Evolutionary conservation across 2,888 invertebrate species (phyloP).

Genomic region (Diadegma fenestrale): DNA sequence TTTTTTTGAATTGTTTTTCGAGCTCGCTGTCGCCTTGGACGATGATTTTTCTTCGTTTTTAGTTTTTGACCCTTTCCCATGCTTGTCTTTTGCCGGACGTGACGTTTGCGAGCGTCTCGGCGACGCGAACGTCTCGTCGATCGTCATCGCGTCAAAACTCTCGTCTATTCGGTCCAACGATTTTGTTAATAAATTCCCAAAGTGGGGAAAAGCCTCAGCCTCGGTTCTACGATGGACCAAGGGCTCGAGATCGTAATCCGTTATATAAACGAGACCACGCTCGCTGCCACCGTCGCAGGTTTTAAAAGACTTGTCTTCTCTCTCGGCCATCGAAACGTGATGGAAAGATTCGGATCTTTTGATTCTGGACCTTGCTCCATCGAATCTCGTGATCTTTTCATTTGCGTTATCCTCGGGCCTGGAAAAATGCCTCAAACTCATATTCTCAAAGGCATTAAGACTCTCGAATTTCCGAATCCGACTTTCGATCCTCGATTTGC

Average conservation of each 20-base stretch:
- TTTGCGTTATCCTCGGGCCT: constrained; percentile 59
- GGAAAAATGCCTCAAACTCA: constrained; percentile 75
- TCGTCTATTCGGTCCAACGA: constrained; percentile 92
- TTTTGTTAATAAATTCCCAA: constrained; percentile 86
- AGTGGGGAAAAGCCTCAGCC: not conserved
- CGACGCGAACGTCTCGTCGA: constrained; percentile 73
- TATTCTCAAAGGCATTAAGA: constrained; percentile 81
- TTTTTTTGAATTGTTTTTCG: constrained; percentile 66
- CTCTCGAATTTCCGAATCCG: constrained; percentile 83
- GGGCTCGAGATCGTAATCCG: constrained; percentile 80
- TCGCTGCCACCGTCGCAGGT: constrained; percentile 81
- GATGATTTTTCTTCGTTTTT: constrained; percentile 67
- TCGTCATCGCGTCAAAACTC: constrained; percentile 90
- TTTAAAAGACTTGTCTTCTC: constrained; percentile 23
- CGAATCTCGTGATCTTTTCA: constrained; percentile 59
- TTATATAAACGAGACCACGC: constrained; percentile 83
- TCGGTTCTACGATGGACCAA: constrained; percentile 64
- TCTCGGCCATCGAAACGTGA: constrained; percentile 76
- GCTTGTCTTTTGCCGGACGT: constrained; percentile 38
- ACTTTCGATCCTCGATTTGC: constrained; percentile 76
- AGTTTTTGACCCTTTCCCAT: constrained; percentile 60
- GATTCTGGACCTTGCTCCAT: constrained; percentile 71
- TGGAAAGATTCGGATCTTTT: constrained; percentile 83
- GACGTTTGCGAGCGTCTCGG: constrained; percentile 43
- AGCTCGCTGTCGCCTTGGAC: constrained; percentile 49